phyloP scores from a whole-genome alignment of 2,888 invertebrate genomes.

The Drosophila barbarae region DNA sequence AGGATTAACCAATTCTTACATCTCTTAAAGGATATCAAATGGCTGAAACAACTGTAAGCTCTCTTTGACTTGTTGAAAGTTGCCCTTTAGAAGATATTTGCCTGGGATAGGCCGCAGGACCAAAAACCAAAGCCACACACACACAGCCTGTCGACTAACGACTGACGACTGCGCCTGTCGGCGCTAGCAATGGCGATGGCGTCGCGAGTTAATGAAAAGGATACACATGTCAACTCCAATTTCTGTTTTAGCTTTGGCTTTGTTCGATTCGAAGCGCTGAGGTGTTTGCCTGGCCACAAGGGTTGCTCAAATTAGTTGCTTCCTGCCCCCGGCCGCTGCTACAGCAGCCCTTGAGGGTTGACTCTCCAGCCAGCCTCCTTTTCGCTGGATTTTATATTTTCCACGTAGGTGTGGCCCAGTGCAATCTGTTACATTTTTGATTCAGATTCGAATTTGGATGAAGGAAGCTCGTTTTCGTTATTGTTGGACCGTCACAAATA shows the following conservation, averaged over 20 bases:
- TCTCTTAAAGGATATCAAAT: conserved; percentile 16
- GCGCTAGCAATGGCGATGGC: conserved; percentile 30
- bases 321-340: conserved; percentile 40
- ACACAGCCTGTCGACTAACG: conserved; percentile 25
- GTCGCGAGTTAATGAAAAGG: conserved; percentile 79
- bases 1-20: not conserved
- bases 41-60: not conserved
- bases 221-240: conserved; percentile 80
- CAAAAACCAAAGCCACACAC: conserved; percentile 19
- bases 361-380: conserved; percentile 24
- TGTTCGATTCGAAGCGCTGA: conserved; percentile 31
- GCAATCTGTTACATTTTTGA: conserved; percentile 77
- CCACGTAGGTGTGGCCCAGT: conserved; percentile 65
- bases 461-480: conserved; percentile 45
- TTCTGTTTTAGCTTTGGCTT: conserved; percentile 54
- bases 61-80: conserved; percentile 47
- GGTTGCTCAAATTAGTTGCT: conserved; percentile 72
- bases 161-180: conserved; percentile 34
- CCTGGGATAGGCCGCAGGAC: conserved; percentile 39
- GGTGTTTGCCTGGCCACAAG: conserved; percentile 62
- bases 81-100: conserved; percentile 38
- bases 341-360: conserved; percentile 52
- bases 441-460: conserved; percentile 8
- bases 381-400: conserved; percentile 21
- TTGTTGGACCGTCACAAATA: conserved; percentile 64